These are phyloP conservation scores for Zaprionus ghesquierei DNA, from an alignment of 1,140 invertebrate genomes.

Conservation along the genomic window DNA sequence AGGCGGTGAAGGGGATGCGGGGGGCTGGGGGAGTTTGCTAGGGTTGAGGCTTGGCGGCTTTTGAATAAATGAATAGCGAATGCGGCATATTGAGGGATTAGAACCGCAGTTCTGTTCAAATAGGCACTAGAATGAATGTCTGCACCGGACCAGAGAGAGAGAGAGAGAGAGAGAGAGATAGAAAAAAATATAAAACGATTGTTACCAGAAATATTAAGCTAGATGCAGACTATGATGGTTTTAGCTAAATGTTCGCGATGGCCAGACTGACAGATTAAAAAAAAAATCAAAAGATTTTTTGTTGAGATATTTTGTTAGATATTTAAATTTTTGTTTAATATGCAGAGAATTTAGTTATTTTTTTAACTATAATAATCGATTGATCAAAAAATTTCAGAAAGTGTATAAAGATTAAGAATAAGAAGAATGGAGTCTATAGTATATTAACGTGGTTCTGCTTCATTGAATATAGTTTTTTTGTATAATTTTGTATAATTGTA, in stretches of 20 bases:
- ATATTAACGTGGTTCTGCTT: too few relatives aligned
- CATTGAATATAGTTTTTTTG: too few relatives aligned
- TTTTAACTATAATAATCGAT: too few relatives aligned
- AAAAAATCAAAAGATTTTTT: background rate
- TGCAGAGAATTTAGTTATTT: too few relatives aligned
- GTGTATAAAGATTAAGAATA: too few relatives aligned
- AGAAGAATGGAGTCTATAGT: too few relatives aligned
- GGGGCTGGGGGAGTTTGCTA: background rate
- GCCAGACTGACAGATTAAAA: background rate
- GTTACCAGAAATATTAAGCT: background rate
- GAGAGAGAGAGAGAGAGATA: background rate
- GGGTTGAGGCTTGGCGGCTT: background rate
- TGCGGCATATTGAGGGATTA: slow-evolving; percentile 24
- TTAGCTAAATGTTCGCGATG: background rate
- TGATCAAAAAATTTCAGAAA: too few relatives aligned
- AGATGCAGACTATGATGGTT: background rate
- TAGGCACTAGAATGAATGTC: slow-evolving; percentile 10
- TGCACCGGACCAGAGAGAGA: background rate
- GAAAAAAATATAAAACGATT: background rate
- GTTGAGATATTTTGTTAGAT: background rate
- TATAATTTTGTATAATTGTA: too few relatives aligned
- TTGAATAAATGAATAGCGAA: slow-evolving; percentile 48
- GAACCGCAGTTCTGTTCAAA: slow-evolving; percentile 24
- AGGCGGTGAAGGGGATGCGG: background rate
- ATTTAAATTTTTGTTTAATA: background rate